phyloP scores from a whole-genome alignment of 2,888 invertebrate genomes.

The Leptinotarsa peninsularis region DNA sequence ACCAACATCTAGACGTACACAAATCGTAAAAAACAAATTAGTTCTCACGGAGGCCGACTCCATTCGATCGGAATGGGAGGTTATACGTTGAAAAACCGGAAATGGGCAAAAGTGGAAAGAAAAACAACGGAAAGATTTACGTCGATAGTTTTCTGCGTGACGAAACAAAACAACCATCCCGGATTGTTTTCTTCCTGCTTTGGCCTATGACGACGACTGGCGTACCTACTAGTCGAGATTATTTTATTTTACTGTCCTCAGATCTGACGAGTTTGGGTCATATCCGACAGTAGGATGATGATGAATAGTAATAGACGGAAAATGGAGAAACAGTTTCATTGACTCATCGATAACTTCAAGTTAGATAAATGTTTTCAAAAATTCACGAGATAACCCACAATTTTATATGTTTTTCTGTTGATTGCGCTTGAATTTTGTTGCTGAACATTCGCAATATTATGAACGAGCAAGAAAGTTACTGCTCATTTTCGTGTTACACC shows the following conservation, averaged over 20 bases:
- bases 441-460: no score
- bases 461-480: no score
- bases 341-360: no score
- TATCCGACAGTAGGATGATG: not conserved
- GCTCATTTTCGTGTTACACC: no score
- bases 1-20: slow-evolving; percentile 15
- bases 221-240: not conserved
- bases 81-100: slow-evolving; percentile 16
- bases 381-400: no score
- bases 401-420: no score
- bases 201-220: no score
- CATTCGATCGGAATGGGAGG: slow-evolving; percentile 22
- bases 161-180: slow-evolving; percentile 22
- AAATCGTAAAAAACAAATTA: slow-evolving; percentile 26
- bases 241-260: not conserved
- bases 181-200: slow-evolving; percentile 14
- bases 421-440: no score
- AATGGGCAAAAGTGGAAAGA: slow-evolving; percentile 23
- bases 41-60: slow-evolving; percentile 16
- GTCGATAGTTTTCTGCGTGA: slow-evolving; percentile 27
- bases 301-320: not conserved
- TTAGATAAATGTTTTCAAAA: no score
- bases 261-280: not conserved
- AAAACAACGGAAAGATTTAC: slow-evolving; percentile 27
- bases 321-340: not conserved